Percentiles rank a stretch among this genome's conserved stretches.
Conservation (phyloP, 1,140 invertebrate genomes). For the Eupristina koningsbergeri region DNA sequence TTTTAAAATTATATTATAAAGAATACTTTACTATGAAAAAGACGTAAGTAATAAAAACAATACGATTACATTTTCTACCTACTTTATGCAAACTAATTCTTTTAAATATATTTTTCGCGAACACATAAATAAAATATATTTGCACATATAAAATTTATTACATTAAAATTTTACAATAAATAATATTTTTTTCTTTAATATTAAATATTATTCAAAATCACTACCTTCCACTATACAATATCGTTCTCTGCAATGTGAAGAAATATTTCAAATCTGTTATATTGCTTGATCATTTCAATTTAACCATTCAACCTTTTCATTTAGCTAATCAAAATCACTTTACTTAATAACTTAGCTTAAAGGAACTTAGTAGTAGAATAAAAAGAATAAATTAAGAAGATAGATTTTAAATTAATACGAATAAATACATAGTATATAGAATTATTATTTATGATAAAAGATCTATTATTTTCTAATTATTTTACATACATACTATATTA, state of each 20-base stretch:
- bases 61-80: background rate
- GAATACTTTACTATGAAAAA: background rate
- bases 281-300: conserved; percentile 41
- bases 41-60: background rate
- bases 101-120: background rate
- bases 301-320: conserved; percentile 31
- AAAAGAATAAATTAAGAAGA: conserved; percentile 1
- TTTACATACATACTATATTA: no score
- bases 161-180: background rate
- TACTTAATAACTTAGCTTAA: conserved; percentile 33
- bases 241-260: background rate
- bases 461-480: no score
- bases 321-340: conserved; percentile 50
- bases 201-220: background rate
- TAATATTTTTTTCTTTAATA: background rate
- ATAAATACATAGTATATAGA: background rate
- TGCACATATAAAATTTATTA: background rate
- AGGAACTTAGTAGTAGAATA: background rate
- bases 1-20: background rate
- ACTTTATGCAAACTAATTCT: background rate
- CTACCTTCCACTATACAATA: conserved; percentile 3
- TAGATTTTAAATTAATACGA: background rate
- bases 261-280: background rate
- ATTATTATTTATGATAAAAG: background rate
- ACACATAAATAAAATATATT: background rate